Conservation (phyloP, 2,113 vertebrate species). For the Grallaria varia region DNA sequence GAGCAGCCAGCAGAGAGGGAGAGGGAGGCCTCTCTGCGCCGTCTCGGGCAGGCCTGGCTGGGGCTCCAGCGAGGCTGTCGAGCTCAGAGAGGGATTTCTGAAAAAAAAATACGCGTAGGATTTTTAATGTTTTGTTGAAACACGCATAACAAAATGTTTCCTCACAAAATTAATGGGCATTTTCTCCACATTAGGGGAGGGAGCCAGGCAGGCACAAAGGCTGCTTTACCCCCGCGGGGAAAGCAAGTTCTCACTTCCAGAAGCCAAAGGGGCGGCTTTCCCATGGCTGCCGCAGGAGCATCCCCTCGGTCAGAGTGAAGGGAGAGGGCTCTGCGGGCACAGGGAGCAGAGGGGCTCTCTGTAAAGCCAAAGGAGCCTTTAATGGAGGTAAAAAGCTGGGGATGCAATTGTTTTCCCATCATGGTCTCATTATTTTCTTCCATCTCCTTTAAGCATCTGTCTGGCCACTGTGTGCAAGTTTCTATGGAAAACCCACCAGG, state of each 20-base stretch:
- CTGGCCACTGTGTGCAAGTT: conserved; percentile 47
- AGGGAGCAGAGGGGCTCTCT: neutral
- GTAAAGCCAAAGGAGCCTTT: conserved; percentile 17
- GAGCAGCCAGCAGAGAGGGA: conserved; percentile 58
- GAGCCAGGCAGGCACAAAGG: neutral
- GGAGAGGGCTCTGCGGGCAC: neutral
- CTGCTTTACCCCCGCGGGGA: neutral
- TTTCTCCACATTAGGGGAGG: conserved; percentile 40
- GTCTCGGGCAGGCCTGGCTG: conserved; percentile 9
- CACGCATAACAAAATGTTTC: conserved; percentile 18
- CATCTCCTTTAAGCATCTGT: conserved; percentile 21
- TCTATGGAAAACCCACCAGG: conserved; percentile 59
- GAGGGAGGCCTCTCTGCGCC: neutral
- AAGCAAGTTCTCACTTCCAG: conserved; percentile 33
- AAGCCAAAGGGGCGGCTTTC: neutral
- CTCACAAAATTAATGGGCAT: conserved; percentile 53
- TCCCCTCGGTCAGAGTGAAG: neutral
- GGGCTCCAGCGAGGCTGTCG: conserved; percentile 16
- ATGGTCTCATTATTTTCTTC: conserved; percentile 49
- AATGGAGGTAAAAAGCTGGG: conserved; percentile 29
- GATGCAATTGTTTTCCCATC: conserved; percentile 41
- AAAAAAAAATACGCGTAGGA: neutral
- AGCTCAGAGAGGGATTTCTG: neutral
- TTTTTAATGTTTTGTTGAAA: conserved; percentile 44
- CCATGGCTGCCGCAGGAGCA: neutral